These are phyloP conservation scores for Gadus macrocephalus DNA, from an alignment of 2,113 vertebrate genomes.

Conservation along the genomic window DNA sequence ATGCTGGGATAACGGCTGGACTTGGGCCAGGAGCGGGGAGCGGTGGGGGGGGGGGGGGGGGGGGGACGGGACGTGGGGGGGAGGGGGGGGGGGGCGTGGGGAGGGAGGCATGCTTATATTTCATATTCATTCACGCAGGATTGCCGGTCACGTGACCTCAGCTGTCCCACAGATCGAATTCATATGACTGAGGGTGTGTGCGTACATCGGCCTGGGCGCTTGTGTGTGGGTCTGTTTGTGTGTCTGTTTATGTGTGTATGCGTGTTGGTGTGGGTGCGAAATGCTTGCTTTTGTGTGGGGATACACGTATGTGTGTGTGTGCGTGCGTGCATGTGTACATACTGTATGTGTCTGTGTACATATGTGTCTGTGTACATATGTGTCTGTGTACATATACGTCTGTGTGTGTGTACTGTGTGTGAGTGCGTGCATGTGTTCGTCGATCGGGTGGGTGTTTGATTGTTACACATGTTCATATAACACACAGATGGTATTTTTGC, in stretches of 20 bases:
- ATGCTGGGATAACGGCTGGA: constrained; percentile 75
- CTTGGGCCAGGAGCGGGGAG: constrained; percentile 67
- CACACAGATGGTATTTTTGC: too few species aligned
- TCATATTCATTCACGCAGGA: constrained; percentile 70
- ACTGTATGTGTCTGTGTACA: too few species aligned
- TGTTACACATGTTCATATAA: too few species aligned
- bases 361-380: background rate
- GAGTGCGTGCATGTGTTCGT: too few species aligned
- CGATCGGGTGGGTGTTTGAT: too few species aligned
- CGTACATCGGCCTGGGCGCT: background rate
- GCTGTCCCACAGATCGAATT: constrained; percentile 46
- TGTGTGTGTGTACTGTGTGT: too few species aligned
- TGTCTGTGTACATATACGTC: background rate
- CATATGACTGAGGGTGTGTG: constrained; percentile 8
- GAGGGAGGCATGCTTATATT: constrained; percentile 74
- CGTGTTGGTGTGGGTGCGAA: too few species aligned
- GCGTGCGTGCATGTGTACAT: too few species aligned
- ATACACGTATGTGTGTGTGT: too few species aligned
- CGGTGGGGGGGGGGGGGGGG: constrained; percentile 47
- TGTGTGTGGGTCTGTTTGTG: background rate
- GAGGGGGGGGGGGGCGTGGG: too few species aligned
- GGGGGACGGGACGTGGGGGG: too few species aligned
- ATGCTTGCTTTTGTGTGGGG: background rate
- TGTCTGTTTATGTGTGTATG: too few species aligned
- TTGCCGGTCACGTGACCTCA: constrained; percentile 63